Base-by-base conservation (phyloP, 2,113 vertebrate species). In the Forbesichthys agassizii region DNA sequence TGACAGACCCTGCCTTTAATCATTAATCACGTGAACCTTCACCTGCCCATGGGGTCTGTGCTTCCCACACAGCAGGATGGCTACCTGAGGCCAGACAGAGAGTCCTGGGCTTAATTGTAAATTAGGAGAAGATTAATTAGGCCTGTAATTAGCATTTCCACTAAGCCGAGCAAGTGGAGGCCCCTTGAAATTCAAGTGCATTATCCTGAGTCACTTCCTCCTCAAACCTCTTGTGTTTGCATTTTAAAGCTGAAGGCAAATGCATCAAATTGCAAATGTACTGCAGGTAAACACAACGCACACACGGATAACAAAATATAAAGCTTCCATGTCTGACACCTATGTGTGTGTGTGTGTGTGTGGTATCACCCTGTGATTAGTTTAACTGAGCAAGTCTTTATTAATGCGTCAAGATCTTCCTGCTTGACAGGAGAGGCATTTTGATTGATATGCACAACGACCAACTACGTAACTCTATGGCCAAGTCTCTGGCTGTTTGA, bases 81-180 rank as follows among this genome's bases (percentile, higher is more conserved):
- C 13, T 54, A 54, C 64, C 68, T 59, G 20, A 51, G 67, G 33
- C 13, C 58, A 66, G 51, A 5, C 57, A 59, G 62, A 62, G 65
- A 66, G 54, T 77, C 62, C 73, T 16, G 9, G 56, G 20, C 56
- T 77, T 82, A 75, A 82, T 78, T 80, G 71, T 64, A 71, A 82
- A 80, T 77, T 80, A 80, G 71, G 47, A 59, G 10, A 46, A 42
- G 66, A 61, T 81, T 81, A 74, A 76, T 77, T 66, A 77, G 62
- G 54, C 64, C 58, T 74, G 47, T 77, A 67, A 81, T 84, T 64
- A 75, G 64, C 54, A 69, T 75, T 79, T 60, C 46, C 64, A 66
- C 71, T 77, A 84, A 84, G 79, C 82, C 70, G 57, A 47, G 16
- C 4, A 49, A 76, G 69, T 73, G 66, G 59, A 77, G 54, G 77